Conservation (phyloP, 2,113 vertebrate species). For the Rhegmatorhina hoffmannsi region DNA sequence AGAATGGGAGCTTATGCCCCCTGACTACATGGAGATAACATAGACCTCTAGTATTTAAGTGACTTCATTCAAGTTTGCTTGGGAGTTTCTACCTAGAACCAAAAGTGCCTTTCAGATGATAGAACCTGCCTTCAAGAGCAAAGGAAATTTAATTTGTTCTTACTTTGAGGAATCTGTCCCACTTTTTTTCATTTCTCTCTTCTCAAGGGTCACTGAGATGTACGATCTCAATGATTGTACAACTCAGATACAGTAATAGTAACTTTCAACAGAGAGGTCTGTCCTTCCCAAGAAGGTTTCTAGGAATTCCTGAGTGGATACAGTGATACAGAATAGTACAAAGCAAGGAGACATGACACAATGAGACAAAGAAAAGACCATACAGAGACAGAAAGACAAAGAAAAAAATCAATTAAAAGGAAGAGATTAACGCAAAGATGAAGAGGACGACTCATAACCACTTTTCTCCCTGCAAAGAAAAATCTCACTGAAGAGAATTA, state of each 20-base stretch:
- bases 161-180: neutral
- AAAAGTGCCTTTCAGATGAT: neutral
- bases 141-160: neutral
- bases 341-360: neutral
- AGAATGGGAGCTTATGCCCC: neutral
- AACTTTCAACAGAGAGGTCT: neutral
- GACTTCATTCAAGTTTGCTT: neutral
- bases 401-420: neutral
- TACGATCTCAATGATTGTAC: fast-evolving
- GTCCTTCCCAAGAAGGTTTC: neutral
- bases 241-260: neutral
- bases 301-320: neutral
- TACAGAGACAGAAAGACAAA: neutral
- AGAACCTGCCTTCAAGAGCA: neutral
- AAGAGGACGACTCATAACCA: neutral
- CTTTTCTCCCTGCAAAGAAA: neutral
- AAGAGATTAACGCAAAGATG: neutral
- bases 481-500: neutral
- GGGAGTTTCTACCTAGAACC: neutral
- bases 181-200: neutral
- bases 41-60: neutral
- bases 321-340: neutral
- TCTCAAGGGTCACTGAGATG: neutral
- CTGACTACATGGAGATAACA: neutral
- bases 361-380: neutral